These are phyloP conservation scores for Ramphastos sulfuratus DNA, from an alignment of 2,113 vertebrate species.

Conservation along the genomic window DNA sequence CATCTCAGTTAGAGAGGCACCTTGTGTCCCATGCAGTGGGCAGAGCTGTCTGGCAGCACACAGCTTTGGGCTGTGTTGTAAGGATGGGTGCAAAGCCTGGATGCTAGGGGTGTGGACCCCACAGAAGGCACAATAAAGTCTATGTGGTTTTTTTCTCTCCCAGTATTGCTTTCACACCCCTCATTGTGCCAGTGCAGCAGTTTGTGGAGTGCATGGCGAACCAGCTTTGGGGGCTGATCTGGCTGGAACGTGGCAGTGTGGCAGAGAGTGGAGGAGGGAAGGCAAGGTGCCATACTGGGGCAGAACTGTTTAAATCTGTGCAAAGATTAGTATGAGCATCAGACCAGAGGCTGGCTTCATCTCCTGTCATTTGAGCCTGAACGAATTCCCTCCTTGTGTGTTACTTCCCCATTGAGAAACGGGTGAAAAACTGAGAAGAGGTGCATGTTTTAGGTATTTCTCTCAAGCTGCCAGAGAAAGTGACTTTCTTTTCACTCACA, in stretches of 20 bases:
- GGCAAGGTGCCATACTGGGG: neutral
- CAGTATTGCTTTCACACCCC: neutral
- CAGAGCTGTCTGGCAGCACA: neutral
- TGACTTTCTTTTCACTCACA: neutral
- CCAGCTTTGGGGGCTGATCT: neutral
- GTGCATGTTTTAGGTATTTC: neutral
- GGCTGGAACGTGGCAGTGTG: neutral
- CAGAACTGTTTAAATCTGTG: neutral
- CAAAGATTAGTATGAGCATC: neutral
- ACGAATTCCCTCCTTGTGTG: neutral
- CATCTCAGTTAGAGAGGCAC: neutral
- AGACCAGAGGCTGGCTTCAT: neutral
- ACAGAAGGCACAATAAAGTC: neutral
- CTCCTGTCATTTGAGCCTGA: neutral
- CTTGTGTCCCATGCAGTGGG: rapidly evolving
- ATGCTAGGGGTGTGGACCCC: neutral
- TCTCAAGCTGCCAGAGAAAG: neutral
- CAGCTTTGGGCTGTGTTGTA: neutral
- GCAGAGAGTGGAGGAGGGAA: neutral
- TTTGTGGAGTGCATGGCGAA: neutral
- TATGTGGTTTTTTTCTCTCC: neutral
- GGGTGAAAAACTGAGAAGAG: neutral
- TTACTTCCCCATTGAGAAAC: neutral
- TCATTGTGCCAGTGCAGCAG: rapidly evolving
- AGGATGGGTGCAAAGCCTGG: neutral